Evolutionary conservation across 2,797 vertebrate genomes (phyloP), one percentile per base, ranked within the genome.

Genomic region (Eulemur rubriventer): DNA sequence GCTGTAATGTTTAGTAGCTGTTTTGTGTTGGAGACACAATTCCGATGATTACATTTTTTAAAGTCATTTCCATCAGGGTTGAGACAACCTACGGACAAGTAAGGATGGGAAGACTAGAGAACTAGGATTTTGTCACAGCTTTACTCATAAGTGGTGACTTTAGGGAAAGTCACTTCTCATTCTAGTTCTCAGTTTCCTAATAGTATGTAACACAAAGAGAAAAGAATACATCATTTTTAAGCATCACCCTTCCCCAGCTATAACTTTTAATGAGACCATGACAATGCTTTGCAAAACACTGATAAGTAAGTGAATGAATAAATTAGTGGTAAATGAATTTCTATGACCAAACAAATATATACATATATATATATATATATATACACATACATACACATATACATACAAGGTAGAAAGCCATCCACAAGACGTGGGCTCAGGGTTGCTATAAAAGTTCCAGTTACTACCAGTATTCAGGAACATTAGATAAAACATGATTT

Each of bases 41-140:
- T 89, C 28, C 35, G 84, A 76, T 79, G 16, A 90, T 91, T 89
- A 52, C 50, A 93, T 86, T 97, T 90, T 96, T 89, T 28, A 13
- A 91, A 94, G 24, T 67, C 9, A 70, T 94, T 96, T 93, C 41
- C 52, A 80, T 24, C 16, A 94, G 11, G 7, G 38, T 59, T 70
- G 63, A 89, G 30, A 75, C 9, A 59, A 89, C 67, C 52, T 80
- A 38, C 80, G 28, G 46, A 72, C 14, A 8, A 90, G 35, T 83
- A 38, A 55, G 52, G 17, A 93, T 4, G 30, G 12, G 43, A 81
- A 93, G 30, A 48, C 12, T 70, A 41, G 38, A 89, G 59, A 96
- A 76, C 16, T 24, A 65, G 9, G 55, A 30, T 65, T 81, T 95
- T 84, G 13, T 67, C 73, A 73, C 16, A 78, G 38, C 6, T 52